Evolutionary conservation across 2,113 vertebrate genomes (phyloP).

Genomic region (Gymnarchus niloticus): DNA sequence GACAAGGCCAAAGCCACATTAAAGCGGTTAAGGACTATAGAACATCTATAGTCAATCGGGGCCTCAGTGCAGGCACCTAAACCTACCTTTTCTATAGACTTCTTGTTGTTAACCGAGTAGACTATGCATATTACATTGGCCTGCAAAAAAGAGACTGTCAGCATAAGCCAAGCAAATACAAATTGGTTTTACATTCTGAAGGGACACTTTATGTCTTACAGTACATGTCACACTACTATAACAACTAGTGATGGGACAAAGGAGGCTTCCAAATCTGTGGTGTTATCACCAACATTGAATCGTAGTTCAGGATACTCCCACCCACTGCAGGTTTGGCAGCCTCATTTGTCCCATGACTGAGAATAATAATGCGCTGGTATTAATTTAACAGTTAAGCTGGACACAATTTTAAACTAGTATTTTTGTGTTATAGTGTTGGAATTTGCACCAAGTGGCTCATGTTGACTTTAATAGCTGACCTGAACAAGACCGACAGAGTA

Average conservation of each 20-base stretch:
- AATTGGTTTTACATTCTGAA: neutral
- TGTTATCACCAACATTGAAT: too few species aligned
- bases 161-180: neutral
- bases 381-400: neutral
- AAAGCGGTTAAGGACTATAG: neutral
- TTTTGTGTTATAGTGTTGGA: neutral
- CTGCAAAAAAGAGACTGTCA: conserved; percentile 53
- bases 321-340: too few species aligned
- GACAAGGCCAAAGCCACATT: neutral
- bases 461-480: neutral
- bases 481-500: neutral
- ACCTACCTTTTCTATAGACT: conserved; percentile 93
- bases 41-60: neutral
- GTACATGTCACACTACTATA: neutral
- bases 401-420: neutral
- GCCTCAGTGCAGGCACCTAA: conserved; percentile 14
- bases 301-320: too few species aligned
- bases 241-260: too few species aligned
- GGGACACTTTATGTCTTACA: neutral
- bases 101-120: conserved; percentile 96
- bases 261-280: too few species aligned
- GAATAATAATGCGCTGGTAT: too few species aligned
- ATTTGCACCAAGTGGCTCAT: neutral
- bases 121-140: conserved; percentile 98
- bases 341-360: too few species aligned